Evolutionary conservation across 2,113 vertebrate species (phyloP).

Genomic region (Corythaixoides concolor): DNA sequence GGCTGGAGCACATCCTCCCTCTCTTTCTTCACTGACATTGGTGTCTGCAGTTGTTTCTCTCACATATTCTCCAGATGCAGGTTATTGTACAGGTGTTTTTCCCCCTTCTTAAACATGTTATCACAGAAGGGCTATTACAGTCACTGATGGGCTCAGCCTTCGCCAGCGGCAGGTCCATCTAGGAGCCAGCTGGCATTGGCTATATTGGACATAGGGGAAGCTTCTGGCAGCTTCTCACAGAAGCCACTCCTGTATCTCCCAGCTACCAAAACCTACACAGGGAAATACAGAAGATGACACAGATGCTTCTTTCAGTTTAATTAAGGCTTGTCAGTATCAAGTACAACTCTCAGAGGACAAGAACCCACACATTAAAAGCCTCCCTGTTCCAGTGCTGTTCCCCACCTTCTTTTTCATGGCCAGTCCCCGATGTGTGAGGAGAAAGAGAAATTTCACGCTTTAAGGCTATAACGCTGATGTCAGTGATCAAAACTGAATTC

Average conservation of each 20-base stretch:
- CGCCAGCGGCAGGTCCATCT: accelerated
- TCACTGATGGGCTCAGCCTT: background rate
- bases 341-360: background rate
- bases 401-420: background rate
- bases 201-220: background rate
- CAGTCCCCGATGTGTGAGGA: background rate
- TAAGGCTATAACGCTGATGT: background rate
- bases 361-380: background rate
- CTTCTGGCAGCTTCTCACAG: too few species aligned
- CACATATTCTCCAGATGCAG: too few species aligned
- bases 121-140: background rate
- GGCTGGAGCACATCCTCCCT: too few species aligned
- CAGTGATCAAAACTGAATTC: conserved; percentile 13
- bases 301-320: background rate
- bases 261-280: too few species aligned
- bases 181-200: background rate
- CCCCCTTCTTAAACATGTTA: too few species aligned
- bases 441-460: background rate
- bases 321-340: background rate
- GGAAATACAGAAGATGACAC: background rate
- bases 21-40: too few species aligned
- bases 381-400: background rate
- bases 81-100: too few species aligned
- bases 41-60: too few species aligned
- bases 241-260: too few species aligned